Conservation (phyloP, 2,888 invertebrate genomes). For the Nebria salina region DNA sequence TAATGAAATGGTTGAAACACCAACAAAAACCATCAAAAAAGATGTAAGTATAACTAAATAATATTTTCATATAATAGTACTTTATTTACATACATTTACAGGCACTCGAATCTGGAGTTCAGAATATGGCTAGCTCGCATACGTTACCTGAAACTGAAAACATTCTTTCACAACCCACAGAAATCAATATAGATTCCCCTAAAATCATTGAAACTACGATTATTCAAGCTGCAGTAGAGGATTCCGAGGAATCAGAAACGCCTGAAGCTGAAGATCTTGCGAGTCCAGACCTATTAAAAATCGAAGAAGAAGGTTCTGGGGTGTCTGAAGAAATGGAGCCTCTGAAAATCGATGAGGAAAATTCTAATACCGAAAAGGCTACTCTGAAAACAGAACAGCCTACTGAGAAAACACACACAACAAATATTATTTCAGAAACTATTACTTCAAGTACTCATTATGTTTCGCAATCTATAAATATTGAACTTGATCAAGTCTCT, state of each 20-base stretch:
- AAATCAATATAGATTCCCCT: too few species aligned
- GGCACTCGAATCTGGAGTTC: background rate
- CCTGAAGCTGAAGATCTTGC: background rate
- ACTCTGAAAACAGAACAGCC: background rate
- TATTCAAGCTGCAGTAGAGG: background rate
- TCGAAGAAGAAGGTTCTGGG: background rate
- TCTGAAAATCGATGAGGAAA: constrained; percentile 3
- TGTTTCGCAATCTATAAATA: background rate
- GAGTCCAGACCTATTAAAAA: background rate
- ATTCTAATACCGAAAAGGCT: background rate
- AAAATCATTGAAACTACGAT: too few species aligned
- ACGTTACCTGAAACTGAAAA: background rate
- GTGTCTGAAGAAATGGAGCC: background rate
- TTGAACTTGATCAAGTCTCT: constrained; percentile 11
- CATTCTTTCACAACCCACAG: background rate
- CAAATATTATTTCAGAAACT: background rate
- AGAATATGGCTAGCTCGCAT: background rate
- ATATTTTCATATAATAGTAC: background rate
- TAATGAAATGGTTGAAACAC: background rate
- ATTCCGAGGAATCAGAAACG: background rate
- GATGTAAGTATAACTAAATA: background rate
- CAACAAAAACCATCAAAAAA: too few species aligned
- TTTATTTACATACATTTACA: background rate
- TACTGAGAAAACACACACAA: background rate
- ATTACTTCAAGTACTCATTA: background rate